These are phyloP conservation scores for Sphaerophoria rueppellii DNA, from an alignment of 2,888 invertebrate species.

Conservation along the genomic window DNA sequence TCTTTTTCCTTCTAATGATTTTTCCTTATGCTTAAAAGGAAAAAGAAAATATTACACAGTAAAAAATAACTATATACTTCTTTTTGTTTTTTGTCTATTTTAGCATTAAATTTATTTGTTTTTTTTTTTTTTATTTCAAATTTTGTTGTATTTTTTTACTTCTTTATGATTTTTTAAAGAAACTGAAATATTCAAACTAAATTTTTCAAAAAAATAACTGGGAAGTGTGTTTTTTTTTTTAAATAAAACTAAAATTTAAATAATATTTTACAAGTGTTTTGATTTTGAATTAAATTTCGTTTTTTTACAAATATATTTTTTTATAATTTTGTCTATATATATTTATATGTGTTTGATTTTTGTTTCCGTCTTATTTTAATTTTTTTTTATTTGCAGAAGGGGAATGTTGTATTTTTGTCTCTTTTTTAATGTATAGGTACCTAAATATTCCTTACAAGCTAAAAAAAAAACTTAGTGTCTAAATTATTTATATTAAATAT, in stretches of 20 bases:
- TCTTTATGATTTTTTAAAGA: constrained; percentile 39
- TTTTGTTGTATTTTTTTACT: constrained; percentile 68
- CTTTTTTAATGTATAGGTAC: constrained; percentile 67
- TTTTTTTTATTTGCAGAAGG: constrained; percentile 57
- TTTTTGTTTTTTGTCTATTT: constrained; percentile 41
- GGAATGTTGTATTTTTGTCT: constrained; percentile 37
- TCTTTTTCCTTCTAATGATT: constrained; percentile 54
- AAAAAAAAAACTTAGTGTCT: constrained; percentile 58
- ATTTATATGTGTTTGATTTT: constrained; percentile 45
- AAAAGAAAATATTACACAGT: constrained; percentile 72
- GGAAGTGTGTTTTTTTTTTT: constrained; percentile 28
- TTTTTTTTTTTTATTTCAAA: constrained; percentile 62
- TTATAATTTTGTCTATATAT: constrained; percentile 43
- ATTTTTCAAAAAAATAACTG: constrained; percentile 47
- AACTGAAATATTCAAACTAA: constrained; percentile 59
- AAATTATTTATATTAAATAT: constrained; percentile 73
- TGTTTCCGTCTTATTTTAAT: constrained; percentile 4
- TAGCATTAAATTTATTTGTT: constrained; percentile 20
- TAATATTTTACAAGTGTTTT: constrained; percentile 55
- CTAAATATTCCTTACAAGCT: constrained; percentile 69
- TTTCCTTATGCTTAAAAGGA: constrained; percentile 59
- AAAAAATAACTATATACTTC: constrained; percentile 73
- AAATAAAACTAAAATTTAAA: constrained; percentile 36
- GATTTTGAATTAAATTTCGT: constrained; percentile 13
- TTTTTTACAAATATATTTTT: constrained; percentile 65